These are phyloP conservation scores for Ichneumon xanthorius DNA, from an alignment of 2,888 invertebrate species.

Conservation along the genomic window DNA sequence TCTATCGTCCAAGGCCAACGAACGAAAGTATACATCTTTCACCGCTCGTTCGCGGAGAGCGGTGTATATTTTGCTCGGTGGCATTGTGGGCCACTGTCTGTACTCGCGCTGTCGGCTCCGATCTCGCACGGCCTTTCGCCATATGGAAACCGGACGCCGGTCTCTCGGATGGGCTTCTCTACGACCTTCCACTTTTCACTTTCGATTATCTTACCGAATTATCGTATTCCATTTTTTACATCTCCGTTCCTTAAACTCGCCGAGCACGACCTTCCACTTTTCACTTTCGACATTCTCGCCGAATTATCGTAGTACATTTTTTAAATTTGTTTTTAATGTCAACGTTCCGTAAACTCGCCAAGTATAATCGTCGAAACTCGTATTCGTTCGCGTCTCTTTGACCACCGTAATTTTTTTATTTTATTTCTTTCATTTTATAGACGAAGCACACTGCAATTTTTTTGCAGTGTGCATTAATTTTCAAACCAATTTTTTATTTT, in stretches of 20 bases:
- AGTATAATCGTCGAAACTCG: too few relatives aligned
- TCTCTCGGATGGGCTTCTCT: neutral
- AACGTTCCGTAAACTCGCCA: too few relatives aligned
- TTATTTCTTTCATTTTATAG: too few relatives aligned
- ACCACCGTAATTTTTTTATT: too few relatives aligned
- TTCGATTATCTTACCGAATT: neutral
- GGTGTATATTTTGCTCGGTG: slow-evolving; percentile 12
- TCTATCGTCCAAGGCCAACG: slow-evolving; percentile 53
- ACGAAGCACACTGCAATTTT: too few relatives aligned
- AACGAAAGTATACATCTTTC: slow-evolving; percentile 58
- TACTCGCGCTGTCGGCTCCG: neutral
- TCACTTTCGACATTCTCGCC: neutral
- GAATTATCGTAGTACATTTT: neutral
- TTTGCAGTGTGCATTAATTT: too few relatives aligned
- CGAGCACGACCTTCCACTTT: neutral
- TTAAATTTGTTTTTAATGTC: too few relatives aligned
- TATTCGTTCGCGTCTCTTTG: too few relatives aligned
- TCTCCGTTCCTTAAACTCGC: too few relatives aligned
- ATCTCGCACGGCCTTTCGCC: slow-evolving; percentile 19
- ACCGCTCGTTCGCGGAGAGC: slow-evolving; percentile 15
- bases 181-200: slow-evolving; percentile 1
- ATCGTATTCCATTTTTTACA: neutral
- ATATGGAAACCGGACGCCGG: slow-evolving; percentile 30
- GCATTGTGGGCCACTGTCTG: neutral
- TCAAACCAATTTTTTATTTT: too few relatives aligned